A percentile compares a stretch with the other conserved stretches of the same genome.
phyloP scores from a whole-genome alignment of 2,113 vertebrate species.

The Syngnathoides biaculeatus region DNA sequence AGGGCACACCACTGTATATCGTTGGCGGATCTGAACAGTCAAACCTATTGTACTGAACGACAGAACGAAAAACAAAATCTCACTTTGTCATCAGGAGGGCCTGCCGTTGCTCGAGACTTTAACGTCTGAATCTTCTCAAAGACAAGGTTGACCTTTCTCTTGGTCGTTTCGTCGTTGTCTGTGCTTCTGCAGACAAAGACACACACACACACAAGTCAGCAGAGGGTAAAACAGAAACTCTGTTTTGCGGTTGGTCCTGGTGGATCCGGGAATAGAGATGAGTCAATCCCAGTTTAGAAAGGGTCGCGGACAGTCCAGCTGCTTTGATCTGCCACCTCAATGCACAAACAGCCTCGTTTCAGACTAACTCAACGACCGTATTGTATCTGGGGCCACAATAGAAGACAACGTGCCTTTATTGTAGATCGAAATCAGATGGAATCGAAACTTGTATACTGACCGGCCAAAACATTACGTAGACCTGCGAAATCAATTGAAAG shows the following conservation, averaged over 20 bases:
- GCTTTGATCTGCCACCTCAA: constrained; percentile 67
- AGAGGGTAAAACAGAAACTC: constrained; percentile 11
- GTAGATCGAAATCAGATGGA: neutral
- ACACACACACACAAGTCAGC: constrained; percentile 19
- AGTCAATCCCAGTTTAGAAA: constrained; percentile 44
- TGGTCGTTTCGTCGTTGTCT: constrained; percentile 90
- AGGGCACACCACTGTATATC: neutral
- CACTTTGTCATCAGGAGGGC: constrained; percentile 72
- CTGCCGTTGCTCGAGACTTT: constrained; percentile 87
- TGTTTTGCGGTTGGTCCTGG: constrained; percentile 31
- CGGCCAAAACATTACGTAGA: neutral
- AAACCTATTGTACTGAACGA: neutral
- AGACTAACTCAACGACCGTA: constrained; percentile 20
- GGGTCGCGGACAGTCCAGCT: constrained; percentile 36
- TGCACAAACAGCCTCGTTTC: constrained; percentile 54
- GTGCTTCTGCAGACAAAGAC: constrained; percentile 74
- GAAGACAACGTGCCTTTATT: constrained; percentile 11
- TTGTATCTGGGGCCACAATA: constrained; percentile 17
- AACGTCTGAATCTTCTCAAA: constrained; percentile 99
- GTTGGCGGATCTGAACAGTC: neutral
- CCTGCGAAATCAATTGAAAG: too few relatives aligned
- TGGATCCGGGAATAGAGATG: constrained; percentile 41
- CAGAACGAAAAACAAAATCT: constrained; percentile 23
- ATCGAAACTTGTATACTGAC: neutral
- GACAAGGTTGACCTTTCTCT: constrained; percentile 95